These are phyloP conservation scores for Monomorium pharaonis DNA, from an alignment of 1,140 invertebrate species.

Conservation along the genomic window DNA sequence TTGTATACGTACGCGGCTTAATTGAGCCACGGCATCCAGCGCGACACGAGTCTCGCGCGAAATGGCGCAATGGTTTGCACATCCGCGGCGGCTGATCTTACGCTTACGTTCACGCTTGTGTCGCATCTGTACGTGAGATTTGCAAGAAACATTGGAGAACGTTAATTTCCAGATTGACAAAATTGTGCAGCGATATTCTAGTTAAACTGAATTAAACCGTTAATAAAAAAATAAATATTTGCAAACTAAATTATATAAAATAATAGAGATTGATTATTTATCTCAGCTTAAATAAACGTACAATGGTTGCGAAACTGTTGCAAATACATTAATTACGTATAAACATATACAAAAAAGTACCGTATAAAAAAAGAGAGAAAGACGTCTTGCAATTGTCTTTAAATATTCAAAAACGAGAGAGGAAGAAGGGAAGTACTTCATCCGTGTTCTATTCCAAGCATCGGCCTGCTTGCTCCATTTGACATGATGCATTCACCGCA, in stretches of 20 bases:
- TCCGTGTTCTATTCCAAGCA: background rate
- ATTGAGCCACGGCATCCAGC: constrained; percentile 9
- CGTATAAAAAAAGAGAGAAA: background rate
- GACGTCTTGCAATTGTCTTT: background rate
- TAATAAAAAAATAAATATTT: background rate
- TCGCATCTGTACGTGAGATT: background rate
- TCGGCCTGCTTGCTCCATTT: background rate
- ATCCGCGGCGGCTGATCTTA: background rate
- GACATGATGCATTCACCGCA: constrained; percentile 5
- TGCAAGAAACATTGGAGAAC: background rate
- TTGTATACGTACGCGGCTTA: constrained; percentile 23
- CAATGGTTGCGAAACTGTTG: background rate
- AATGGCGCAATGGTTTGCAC: background rate
- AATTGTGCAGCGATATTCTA: background rate
- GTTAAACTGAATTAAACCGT: background rate
- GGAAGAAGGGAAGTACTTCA: too few relatives aligned
- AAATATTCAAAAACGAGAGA: background rate
- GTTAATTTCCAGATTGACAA: background rate
- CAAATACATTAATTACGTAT: background rate
- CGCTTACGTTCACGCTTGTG: background rate
- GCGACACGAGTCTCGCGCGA: background rate
- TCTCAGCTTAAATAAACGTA: background rate
- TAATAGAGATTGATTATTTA: background rate
- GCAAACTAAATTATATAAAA: background rate
- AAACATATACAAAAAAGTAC: background rate